Evolutionary conservation across 2,113 vertebrate species (phyloP).

Genomic region (Scatophagus argus): DNA sequence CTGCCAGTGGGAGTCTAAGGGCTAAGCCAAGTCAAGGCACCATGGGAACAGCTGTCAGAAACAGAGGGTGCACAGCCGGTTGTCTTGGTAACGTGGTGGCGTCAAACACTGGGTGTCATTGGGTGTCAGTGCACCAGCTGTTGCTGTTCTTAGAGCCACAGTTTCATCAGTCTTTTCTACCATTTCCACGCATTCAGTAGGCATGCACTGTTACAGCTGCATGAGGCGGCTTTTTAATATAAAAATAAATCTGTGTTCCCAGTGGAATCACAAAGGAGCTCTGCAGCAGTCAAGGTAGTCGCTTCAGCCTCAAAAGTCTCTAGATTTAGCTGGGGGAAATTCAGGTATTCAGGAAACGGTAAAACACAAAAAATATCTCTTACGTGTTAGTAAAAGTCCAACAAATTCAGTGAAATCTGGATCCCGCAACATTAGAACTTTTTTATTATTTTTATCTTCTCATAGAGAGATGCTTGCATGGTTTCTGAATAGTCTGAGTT

Average conservation of each 20-base stretch:
- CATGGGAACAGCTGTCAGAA: slow-evolving; percentile 82
- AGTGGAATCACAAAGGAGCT: slow-evolving; percentile 5
- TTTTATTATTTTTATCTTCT: not conserved
- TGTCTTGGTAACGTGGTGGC: slow-evolving; percentile 74
- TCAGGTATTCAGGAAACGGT: not conserved
- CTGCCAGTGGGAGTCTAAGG: slow-evolving; percentile 54
- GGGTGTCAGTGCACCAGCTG: slow-evolving; percentile 71
- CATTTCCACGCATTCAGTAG: slow-evolving; percentile 40
- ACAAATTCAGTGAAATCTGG: not conserved
- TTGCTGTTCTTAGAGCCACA: slow-evolving; percentile 57
- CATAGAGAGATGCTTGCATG: not conserved
- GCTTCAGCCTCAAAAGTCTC: slow-evolving; percentile 1
- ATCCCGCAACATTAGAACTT: not conserved
- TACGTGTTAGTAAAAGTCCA: not conserved
- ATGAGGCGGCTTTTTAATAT: not conserved
- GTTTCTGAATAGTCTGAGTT: not conserved
- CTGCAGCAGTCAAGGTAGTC: not conserved
- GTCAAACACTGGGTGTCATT: slow-evolving; percentile 64
- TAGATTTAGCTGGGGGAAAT: not conserved
- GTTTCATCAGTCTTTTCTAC: slow-evolving; percentile 41
- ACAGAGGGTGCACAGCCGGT: slow-evolving; percentile 71
- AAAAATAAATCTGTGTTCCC: slow-evolving; percentile 13
- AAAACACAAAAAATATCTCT: not conserved
- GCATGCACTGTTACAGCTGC: not conserved
- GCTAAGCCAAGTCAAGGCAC: slow-evolving; percentile 52